Conservation (phyloP, 2,888 invertebrate species). For the Chloroclystis v-ata region DNA sequence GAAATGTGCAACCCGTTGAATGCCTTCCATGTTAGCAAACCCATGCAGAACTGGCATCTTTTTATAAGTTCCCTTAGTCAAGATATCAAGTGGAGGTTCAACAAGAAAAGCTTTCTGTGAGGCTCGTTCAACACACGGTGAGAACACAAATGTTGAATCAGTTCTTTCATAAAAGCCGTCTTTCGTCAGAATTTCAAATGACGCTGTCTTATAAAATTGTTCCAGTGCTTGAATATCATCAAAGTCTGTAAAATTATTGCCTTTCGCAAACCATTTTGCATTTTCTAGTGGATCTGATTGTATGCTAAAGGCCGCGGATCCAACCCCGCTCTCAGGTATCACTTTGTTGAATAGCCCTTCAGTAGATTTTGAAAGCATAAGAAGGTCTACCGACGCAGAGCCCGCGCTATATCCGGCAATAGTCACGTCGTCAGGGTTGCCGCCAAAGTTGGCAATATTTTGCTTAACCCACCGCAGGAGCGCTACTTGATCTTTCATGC, state of each 20-base stretch:
- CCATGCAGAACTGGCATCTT: constrained; percentile 48
- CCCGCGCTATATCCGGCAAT: no score
- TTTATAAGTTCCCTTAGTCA: constrained; percentile 34
- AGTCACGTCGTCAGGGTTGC: no score
- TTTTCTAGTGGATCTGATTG: constrained; percentile 47
- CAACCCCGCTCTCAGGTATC: constrained; percentile 48
- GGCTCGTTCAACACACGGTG: constrained; percentile 34
- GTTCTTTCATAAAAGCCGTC: constrained; percentile 9
- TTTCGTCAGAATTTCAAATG: constrained; percentile 34
- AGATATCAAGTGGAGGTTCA: constrained; percentile 40
- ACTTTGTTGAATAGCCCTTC: constrained; percentile 49
- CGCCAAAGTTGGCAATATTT: no score
- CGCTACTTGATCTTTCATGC: constrained; percentile 57
- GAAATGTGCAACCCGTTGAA: constrained; percentile 38
- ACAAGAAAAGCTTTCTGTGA: constrained; percentile 36
- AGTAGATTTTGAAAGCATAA: constrained; percentile 45
- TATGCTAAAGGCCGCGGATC: constrained; percentile 34
- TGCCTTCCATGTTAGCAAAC: constrained; percentile 49
- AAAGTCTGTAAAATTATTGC: constrained; percentile 36
- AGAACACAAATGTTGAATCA: constrained; percentile 27
- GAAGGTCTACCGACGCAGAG: constrained; percentile 43
- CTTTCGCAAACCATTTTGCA: constrained; percentile 44
- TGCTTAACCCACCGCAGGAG: constrained; percentile 49
- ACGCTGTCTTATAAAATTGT: constrained; percentile 44
- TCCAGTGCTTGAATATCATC: constrained; percentile 43